These are phyloP conservation scores for Philaethria dido DNA, from an alignment of 2,888 invertebrate species.

Conservation along the genomic window DNA sequence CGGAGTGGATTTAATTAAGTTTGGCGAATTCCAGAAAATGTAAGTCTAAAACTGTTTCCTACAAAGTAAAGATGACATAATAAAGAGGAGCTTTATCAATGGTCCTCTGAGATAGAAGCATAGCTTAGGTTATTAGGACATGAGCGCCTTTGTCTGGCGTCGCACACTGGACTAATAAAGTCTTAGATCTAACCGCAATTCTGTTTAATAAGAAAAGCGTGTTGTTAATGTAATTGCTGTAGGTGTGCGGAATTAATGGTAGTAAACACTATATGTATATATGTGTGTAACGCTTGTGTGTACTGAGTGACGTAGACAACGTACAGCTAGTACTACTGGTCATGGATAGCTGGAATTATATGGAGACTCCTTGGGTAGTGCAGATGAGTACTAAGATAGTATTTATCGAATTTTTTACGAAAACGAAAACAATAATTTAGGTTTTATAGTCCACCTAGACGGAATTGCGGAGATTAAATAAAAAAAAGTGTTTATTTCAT, in stretches of 20 bases:
- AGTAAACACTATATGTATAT: no score
- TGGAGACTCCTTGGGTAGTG: no score
- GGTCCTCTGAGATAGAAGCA: constrained; percentile 46
- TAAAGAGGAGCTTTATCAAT: constrained; percentile 34
- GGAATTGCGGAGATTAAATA: no score
- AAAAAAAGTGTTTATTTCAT: no score
- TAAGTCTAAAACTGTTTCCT: constrained; percentile 29
- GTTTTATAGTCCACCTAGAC: no score
- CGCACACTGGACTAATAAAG: constrained; percentile 47
- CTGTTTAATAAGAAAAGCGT: constrained; percentile 56
- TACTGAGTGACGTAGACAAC: no score
- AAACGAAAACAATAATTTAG: no score
- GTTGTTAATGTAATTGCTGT: constrained; percentile 23
- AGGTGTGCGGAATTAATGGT: neutral
- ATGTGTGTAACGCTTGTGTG: no score
- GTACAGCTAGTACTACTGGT: no score
- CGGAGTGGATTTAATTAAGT: constrained; percentile 33
- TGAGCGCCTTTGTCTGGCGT: constrained; percentile 48
- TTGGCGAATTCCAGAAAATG: constrained; percentile 33
- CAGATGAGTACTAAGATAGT: no score
- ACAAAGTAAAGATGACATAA: constrained; percentile 36
- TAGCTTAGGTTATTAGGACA: constrained; percentile 55
- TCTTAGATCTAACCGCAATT: constrained; percentile 48
- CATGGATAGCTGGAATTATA: no score
- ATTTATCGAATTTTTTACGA: no score